phyloP scores from a whole-genome alignment of 37 sponge, comb jelly and placozoan species.

The Agelas oroides region DNA sequence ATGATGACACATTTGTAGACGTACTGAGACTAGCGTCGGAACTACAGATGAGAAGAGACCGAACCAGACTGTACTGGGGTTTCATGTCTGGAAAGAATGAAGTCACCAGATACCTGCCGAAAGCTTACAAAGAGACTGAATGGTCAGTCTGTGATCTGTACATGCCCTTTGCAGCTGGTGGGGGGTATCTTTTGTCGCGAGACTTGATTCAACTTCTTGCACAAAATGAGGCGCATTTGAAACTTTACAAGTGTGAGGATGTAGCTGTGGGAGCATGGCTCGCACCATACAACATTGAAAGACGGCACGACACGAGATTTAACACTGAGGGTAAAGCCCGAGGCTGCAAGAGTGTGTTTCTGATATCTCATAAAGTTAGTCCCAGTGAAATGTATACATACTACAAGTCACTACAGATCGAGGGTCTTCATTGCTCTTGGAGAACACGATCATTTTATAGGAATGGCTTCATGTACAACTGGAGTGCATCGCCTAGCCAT shows the following conservation, averaged over 20 bases:
- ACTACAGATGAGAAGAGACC: neutral
- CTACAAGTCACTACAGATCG: too few relatives aligned
- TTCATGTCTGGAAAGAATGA: slow-evolving; percentile 14
- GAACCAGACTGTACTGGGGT: slow-evolving; percentile 64
- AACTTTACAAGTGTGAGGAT: slow-evolving; percentile 56
- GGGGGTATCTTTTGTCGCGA: slow-evolving; percentile 58
- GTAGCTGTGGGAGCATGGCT: slow-evolving; percentile 75
- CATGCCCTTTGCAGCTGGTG: slow-evolving; percentile 58
- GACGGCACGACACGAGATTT: slow-evolving; percentile 43
- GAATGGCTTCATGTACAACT: slow-evolving; percentile 46
- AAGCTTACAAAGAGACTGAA: slow-evolving; percentile 34
- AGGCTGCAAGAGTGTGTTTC: slow-evolving; percentile 55
- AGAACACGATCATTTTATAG: neutral
- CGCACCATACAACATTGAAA: slow-evolving; percentile 47
- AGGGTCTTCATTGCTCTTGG: slow-evolving; percentile 4
- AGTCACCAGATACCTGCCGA: neutral
- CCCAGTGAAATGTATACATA: slow-evolving; percentile 2
- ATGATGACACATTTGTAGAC: too few relatives aligned
- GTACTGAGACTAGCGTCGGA: too few relatives aligned
- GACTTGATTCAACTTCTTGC: slow-evolving; percentile 42
- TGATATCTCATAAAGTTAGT: slow-evolving; percentile 37
- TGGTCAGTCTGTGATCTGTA: slow-evolving; percentile 60
- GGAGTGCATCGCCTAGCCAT: slow-evolving; percentile 32
- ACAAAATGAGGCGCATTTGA: slow-evolving; percentile 18
- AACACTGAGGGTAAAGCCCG: slow-evolving; percentile 32